Evolutionary conservation across 2,113 vertebrate species (phyloP), one percentile per base, ranked within the genome.

Genomic region (Sander lucioperca): DNA sequence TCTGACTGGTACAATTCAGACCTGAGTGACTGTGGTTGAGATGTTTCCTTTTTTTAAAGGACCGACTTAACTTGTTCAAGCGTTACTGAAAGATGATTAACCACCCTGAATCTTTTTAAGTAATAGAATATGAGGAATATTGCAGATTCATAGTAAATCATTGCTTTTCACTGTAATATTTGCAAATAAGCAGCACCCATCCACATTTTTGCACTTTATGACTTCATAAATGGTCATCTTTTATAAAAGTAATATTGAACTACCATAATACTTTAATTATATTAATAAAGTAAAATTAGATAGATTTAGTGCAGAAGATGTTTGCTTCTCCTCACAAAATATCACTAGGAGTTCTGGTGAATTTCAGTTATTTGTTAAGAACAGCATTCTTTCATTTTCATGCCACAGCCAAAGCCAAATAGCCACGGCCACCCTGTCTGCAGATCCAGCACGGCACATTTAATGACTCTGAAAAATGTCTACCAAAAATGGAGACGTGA

Each of bases 401-500:
- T 67, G 47, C 45, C 13, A 16, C 47, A 65, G 39, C 65, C 36
- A 65, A 82, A 87, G 48, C 74, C 56, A 71, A 69, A 85, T 33
- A 64, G 51, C 72, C 59, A 53, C 19, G 57, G 75, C 79, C 81
- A 83, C 57, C 76, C 70, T 77, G 72, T 82, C 68, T 59, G 68
- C 68, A 76, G 62, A 80, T 69, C n/a, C 64, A 50, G 30, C 45
- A 53, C 59, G 70, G 9, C 65, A 50, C 71, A 59, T 62, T 66
- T 75, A 87, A 80, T 81, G 64, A 53, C 83, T 83, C 53, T 62
- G 27, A 86, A 81, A 89, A 86, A 75, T 69, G 69, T 83, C 76
- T 74, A 64, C 85, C 70, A 74, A 72, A 89, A 82, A 89, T 82
- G 68, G 80, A 88, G 57, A 87, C 89, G 74, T 90, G 86, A 81